These are phyloP conservation scores for Carcharodon carcharias DNA, from an alignment of 2,797 vertebrate species.

Conservation along the genomic window DNA sequence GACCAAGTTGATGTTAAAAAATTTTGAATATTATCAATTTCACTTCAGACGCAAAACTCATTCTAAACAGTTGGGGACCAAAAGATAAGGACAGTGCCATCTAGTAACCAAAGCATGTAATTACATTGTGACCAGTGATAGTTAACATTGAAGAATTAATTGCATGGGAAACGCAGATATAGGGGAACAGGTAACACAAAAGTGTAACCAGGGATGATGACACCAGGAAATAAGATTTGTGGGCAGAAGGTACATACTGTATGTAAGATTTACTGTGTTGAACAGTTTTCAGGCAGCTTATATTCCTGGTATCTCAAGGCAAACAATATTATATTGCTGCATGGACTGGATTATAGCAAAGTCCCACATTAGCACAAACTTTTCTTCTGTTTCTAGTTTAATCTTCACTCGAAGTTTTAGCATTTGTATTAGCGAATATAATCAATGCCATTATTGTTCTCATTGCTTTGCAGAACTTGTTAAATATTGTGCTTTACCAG, in stretches of 20 bases:
- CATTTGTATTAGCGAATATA: neutral
- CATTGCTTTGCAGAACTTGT: neutral
- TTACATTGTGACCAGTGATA: neutral
- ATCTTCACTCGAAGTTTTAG: neutral
- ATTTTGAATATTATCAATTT: neutral
- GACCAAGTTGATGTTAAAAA: neutral
- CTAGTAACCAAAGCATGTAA: neutral
- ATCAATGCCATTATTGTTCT: neutral
- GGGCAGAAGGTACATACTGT: neutral
- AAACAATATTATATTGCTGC: neutral
- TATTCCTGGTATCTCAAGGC: neutral
- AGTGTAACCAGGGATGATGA: neutral
- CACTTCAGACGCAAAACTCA: neutral
- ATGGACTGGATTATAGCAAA: neutral
- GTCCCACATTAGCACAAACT: neutral
- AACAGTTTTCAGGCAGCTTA: neutral
- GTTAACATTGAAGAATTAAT: neutral
- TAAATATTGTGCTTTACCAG: neutral
- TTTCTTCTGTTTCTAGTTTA: neutral
- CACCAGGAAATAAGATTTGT: neutral
- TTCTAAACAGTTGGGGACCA: neutral
- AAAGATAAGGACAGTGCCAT: neutral
- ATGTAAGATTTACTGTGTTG: neutral
- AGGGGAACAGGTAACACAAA: neutral
- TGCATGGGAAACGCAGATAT: neutral